Evolutionary conservation across 2,113 vertebrate species (phyloP).

Genomic region (Rostratula benghalensis): DNA sequence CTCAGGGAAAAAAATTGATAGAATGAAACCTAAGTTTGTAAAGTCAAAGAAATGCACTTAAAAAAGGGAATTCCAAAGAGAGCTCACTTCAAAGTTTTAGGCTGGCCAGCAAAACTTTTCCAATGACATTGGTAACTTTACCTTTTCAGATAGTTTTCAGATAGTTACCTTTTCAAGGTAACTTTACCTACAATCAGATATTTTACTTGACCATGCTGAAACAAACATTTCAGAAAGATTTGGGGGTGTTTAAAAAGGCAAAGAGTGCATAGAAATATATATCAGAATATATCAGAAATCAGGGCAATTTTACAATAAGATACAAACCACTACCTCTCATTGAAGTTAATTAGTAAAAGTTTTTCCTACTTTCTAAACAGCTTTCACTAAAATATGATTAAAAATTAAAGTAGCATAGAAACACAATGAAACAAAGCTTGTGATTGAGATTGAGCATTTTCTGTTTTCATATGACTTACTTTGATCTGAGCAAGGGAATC

Average conservation of each 20-base stretch:
- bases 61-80: neutral
- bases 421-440: neutral
- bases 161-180: too few species aligned
- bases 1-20: neutral
- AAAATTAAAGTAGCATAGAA: neutral
- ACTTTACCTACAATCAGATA: neutral
- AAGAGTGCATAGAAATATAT: neutral
- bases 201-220: neutral
- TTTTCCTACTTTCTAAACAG: neutral
- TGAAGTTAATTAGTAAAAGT: neutral
- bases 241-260: neutral
- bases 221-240: neutral
- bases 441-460: neutral
- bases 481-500: conserved; percentile 85
- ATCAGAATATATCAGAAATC: neutral
- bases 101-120: neutral
- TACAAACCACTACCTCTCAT: neutral
- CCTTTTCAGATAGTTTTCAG: too few species aligned
- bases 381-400: conserved; percentile 16
- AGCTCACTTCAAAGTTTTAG: neutral
- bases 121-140: rapidly evolving
- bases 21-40: neutral
- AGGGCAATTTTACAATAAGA: neutral
- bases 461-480: conserved; percentile 73
- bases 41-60: neutral